phyloP scores from a whole-genome alignment of 2,888 invertebrate genomes.

The Melanostoma scalare region DNA sequence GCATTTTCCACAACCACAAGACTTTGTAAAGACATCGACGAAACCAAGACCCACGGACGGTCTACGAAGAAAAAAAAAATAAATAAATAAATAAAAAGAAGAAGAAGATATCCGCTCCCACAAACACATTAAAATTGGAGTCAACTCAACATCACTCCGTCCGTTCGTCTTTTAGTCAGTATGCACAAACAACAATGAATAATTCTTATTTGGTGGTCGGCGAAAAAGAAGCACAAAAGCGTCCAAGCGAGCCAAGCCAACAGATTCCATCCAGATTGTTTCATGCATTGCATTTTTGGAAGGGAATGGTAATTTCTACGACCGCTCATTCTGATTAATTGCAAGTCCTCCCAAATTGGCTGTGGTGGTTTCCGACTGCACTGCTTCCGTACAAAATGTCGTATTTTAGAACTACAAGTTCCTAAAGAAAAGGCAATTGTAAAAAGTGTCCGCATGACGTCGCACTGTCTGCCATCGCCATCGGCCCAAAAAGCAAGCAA shows the following conservation, averaged over 20 bases:
- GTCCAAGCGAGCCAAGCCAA: slow-evolving; percentile 70
- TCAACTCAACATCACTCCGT: slow-evolving; percentile 43
- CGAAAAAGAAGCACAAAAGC: slow-evolving; percentile 69
- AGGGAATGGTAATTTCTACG: slow-evolving; percentile 65
- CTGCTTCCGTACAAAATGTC: slow-evolving; percentile 48
- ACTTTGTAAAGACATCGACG: slow-evolving; percentile 34
- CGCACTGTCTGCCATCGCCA: slow-evolving; percentile 60
- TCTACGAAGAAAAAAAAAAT: neutral
- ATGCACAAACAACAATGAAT: slow-evolving; percentile 68
- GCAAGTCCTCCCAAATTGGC: slow-evolving; percentile 60
- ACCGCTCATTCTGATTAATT: slow-evolving; percentile 67
- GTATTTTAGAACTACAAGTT: slow-evolving; percentile 31
- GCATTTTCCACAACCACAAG: slow-evolving; percentile 66
- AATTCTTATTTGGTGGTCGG: slow-evolving; percentile 72
- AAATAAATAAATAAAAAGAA: slow-evolving; percentile 30
- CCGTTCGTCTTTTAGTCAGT: slow-evolving; percentile 26
- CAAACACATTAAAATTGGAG: slow-evolving; percentile 70
- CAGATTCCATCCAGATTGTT: slow-evolving; percentile 71
- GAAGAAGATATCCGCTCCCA: slow-evolving; percentile 71
- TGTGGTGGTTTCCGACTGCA: slow-evolving; percentile 11
- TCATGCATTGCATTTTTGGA: slow-evolving; percentile 65
- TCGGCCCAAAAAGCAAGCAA: slow-evolving; percentile 39
- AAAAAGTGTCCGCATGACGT: slow-evolving; percentile 55
- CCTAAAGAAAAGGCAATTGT: neutral
- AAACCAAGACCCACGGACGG: neutral